Evolutionary conservation across 2,113 vertebrate species (phyloP), one percentile per base, ranked within the genome.

Genomic region (Gasterosteus nipponicus): DNA sequence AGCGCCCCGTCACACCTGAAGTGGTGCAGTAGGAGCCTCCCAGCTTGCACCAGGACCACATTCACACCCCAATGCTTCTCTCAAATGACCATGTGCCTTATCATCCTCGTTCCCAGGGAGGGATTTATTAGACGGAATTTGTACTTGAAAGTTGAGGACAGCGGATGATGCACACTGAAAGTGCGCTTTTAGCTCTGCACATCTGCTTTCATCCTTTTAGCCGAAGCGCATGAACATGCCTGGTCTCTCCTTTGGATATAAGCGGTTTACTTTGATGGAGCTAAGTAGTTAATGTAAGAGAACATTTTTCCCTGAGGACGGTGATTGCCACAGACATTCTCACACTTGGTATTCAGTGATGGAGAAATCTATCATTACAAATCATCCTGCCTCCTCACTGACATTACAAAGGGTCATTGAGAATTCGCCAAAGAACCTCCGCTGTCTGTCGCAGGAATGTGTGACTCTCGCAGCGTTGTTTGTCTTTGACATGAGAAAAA

Each of bases 61-160:
- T 51, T 46, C 4, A 44, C 29, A 15, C 60, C 10, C 44, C 9
- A 38, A 60, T n/a, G 22, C 11, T 74, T 64, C 35, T 77, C 68
- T 68, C 26, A 47, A 46, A 67, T 47, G 44, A 39, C n/a, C 9
- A 22, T 7, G 39, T 68, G 49, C 71, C 62, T 61, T 19, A 46
- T 84, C 60, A 64, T 78, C 49, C 58, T 38, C 57, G 39, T 69
- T 58, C 31, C 62, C 33, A 69, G 5, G 11, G 60, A 22, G 53
- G 78, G 69, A 84, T 84, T 84, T 87, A 87, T 63, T 73, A 19
- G 75, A 53, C n/a, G 62, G 54, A 49, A 72, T 42, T 57, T 65
- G 41, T 71, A 73, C 53, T 49, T 62, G 29, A 49, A 47, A 31
- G 59, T 14, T 29, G 58, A 39, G 66, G 70, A 81, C 41, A 70